Percentiles rank a stretch among this genome's conserved stretches.
These are phyloP conservation scores for Oenanthe melanoleuca DNA, from an alignment of 2,113 vertebrate genomes.

Conservation along the genomic window DNA sequence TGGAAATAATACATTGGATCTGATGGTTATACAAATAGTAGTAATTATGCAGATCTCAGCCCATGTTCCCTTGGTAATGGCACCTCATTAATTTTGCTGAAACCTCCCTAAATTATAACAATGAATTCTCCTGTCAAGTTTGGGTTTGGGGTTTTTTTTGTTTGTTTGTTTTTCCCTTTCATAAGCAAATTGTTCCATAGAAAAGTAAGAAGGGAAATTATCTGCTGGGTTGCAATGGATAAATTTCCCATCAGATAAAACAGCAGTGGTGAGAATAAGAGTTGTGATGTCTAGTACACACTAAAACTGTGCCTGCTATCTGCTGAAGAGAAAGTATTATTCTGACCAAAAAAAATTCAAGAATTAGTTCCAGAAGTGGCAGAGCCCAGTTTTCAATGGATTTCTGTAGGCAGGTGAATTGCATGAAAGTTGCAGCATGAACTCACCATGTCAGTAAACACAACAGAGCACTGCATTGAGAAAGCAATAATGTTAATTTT, in stretches of 20 bases:
- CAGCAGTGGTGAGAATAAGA: not conserved
- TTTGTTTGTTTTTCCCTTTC: slow-evolving; percentile 42
- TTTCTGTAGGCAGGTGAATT: not conserved
- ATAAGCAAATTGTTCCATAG: slow-evolving; percentile 22
- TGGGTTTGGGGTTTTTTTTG: not conserved
- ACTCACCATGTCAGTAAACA: not conserved
- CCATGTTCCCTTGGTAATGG: slow-evolving; percentile 44
- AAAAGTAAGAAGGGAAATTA: not conserved
- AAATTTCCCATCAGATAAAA: not conserved
- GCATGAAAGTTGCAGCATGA: not conserved
- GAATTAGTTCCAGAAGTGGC: not conserved
- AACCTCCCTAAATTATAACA: slow-evolving; percentile 42
- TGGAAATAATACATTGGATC: slow-evolving; percentile 21
- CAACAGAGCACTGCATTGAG: not conserved
- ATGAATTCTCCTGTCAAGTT: slow-evolving; percentile 27
- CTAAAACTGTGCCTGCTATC: not conserved
- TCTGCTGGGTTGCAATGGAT: not conserved
- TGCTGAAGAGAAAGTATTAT: not conserved
- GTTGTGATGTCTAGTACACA: not conserved
- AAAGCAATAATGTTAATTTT: not conserved
- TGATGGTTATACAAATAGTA: slow-evolving; percentile 17
- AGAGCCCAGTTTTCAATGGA: not conserved
- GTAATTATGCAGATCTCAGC: slow-evolving; percentile 38
- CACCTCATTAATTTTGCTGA: slow-evolving; percentile 35
- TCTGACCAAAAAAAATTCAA: not conserved